Base-by-base conservation (phyloP, 2,113 vertebrate species). In the Bubo blakistoni region DNA sequence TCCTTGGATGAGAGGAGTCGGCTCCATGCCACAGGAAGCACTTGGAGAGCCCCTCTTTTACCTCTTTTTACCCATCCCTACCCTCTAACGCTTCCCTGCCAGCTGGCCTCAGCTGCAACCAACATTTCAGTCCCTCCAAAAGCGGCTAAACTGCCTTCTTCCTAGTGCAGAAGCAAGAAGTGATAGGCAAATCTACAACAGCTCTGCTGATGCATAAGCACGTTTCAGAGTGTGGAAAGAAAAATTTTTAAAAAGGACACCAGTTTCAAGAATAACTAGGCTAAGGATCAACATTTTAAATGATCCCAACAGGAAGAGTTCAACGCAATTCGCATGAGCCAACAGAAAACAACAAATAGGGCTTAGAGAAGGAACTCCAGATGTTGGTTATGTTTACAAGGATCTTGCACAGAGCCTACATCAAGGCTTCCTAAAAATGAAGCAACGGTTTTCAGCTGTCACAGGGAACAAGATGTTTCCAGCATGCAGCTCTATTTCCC, bases 11-110 rank as follows among this genome's bases (percentile, higher is more conserved):
- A 72, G 38, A 58, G 30, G 27, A 81, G 58, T 46, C 1, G 0
- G 26, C 42, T 92, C 58, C 12, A 11, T 2, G n/a, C 40, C 0
- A 0, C 2, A 1, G 40, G 17, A 54, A 49, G 59, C 49, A 16
- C 61, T 14, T 10, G 1, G n/a, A 71, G 15, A 71, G 47, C 26
- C 29, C n/a, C 52, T 46, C 46, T 46, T 73, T 16, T 6, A 61
- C 32, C 51, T 55, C 13, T 20, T 46, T 73, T 15, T 6, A 61
- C 32, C 51, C 59, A 14, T 20, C 40, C 57, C 18, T 8, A 10
- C 71, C 26, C 20, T 44, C 24, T 16, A 13, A 44, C 15, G 3
- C 29, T 16, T 69, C 44, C 59, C 81, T 59, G 36, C 22, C n/a
- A 13, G 46, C 29, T 17, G 25, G 44, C 20, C 55, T 66, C 67